Conservation (phyloP, 2,113 vertebrate species). For the Laticauda colubrina region DNA sequence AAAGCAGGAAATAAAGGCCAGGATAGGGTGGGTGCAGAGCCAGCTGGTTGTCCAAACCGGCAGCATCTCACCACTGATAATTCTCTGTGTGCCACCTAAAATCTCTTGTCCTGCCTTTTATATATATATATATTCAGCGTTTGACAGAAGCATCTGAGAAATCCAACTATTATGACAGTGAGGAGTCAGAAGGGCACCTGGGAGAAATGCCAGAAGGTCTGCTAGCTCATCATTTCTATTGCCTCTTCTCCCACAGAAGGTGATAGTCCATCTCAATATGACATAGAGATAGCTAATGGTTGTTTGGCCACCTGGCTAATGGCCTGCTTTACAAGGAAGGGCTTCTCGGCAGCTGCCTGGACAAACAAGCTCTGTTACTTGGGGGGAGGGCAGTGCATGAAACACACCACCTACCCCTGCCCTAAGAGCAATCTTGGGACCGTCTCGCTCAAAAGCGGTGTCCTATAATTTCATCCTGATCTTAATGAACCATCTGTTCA, state of each 20-base stretch:
- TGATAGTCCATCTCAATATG: background rate
- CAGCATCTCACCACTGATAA: too few species aligned
- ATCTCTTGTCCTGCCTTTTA: background rate
- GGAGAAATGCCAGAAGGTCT: background rate
- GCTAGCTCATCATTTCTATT: background rate
- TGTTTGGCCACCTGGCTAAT: constrained; percentile 7
- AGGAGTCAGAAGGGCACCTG: constrained; percentile 10
- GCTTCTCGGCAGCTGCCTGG: background rate
- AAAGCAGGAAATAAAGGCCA: too few species aligned
- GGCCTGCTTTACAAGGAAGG: constrained; percentile 16
- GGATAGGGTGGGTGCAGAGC: too few species aligned
- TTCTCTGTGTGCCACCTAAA: background rate
- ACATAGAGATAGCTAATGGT: background rate
- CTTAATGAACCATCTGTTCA: background rate
- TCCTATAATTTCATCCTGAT: rapidly evolving
- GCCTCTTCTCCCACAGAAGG: background rate
- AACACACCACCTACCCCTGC: background rate
- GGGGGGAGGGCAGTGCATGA: background rate
- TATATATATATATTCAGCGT: background rate
- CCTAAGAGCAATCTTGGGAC: background rate
- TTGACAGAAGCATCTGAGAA: background rate
- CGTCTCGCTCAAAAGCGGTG: background rate
- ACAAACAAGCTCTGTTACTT: background rate
- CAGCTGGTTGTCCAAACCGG: too few species aligned
- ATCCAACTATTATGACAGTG: background rate